Conservation (phyloP, 2,797 vertebrate species). For the Sebastes iracundus region DNA sequence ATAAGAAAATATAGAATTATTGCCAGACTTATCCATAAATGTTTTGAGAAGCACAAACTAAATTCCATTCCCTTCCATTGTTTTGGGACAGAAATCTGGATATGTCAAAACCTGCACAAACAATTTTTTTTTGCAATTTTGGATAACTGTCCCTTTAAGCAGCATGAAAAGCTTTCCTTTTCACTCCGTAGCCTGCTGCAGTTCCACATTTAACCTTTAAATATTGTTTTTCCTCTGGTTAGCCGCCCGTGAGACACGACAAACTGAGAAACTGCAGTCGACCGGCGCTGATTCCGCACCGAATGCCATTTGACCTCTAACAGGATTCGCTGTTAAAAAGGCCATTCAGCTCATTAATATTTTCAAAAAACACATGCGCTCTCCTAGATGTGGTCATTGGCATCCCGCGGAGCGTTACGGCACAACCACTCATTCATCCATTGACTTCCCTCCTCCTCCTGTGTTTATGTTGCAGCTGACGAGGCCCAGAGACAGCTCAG, state of each 20-base stretch:
- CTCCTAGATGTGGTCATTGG: constrained; percentile 65
- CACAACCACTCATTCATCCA: constrained; percentile 70
- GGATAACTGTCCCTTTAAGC: background rate
- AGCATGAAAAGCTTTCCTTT: background rate
- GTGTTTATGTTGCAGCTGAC: constrained; percentile 86
- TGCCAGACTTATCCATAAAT: background rate
- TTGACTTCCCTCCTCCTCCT: constrained; percentile 46
- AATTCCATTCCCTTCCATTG: background rate
- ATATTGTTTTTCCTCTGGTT: constrained; percentile 5
- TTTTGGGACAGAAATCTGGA: background rate
- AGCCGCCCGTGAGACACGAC: background rate
- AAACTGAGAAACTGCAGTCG: constrained; percentile 41
- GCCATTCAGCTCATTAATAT: constrained; percentile 63
- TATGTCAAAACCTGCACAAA: background rate
- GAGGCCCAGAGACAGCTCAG: constrained; percentile 92
- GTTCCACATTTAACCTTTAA: background rate
- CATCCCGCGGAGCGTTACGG: constrained; percentile 35
- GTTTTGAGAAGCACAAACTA: background rate
- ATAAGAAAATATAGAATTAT: background rate
- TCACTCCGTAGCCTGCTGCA: background rate
- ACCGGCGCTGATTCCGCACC: constrained; percentile 12
- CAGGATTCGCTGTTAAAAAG: constrained; percentile 37
- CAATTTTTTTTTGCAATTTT: too few relatives aligned
- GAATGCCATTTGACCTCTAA: constrained; percentile 15
- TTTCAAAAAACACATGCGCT: constrained; percentile 34